These are phyloP conservation scores for Scaptomyza hsui DNA, from an alignment of 1,140 invertebrate species.

Conservation along the genomic window DNA sequence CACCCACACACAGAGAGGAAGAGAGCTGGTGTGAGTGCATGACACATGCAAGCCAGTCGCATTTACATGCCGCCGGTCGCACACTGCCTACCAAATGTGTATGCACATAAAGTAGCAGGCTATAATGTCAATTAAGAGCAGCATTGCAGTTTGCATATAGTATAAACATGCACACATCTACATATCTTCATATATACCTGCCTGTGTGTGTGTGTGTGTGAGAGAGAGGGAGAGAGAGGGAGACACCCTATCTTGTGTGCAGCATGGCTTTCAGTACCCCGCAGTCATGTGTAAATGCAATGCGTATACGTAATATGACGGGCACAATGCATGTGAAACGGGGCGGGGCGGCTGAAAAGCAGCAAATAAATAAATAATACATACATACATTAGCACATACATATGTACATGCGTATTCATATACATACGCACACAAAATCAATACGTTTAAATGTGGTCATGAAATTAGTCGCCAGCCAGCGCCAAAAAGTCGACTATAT, in stretches of 20 bases:
- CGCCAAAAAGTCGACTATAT: conserved; percentile 68
- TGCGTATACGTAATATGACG: conserved; percentile 69
- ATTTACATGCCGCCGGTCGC: conserved; percentile 65
- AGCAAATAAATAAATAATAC: conserved; percentile 55
- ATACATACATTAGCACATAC: conserved; percentile 9
- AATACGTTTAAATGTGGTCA: conserved; percentile 77
- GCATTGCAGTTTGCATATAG: conserved; percentile 24
- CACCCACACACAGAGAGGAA: conserved; percentile 17
- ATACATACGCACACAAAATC: conserved; percentile 46
- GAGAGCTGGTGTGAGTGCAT: conserved; percentile 24
- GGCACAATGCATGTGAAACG: conserved; percentile 18
- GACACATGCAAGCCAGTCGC: conserved; percentile 76
- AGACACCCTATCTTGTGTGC: conserved; percentile 42
- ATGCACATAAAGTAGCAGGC: conserved; percentile 80
- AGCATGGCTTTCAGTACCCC: conserved; percentile 63
- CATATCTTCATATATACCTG: conserved; percentile 21
- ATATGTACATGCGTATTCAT: conserved; percentile 1
- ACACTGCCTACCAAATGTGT: conserved; percentile 64
- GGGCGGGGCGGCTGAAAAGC: conserved; percentile 56
- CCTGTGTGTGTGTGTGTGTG: conserved; percentile 17
- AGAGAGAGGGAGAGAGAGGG: conserved; percentile 14
- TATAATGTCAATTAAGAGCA: conserved; percentile 78
- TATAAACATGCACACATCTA: conserved; percentile 21
- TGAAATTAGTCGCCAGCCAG: conserved; percentile 73
- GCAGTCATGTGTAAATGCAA: conserved; percentile 77